phyloP scores from a whole-genome alignment of 2,113 vertebrate species.

The Tenrec ecaudatus region DNA sequence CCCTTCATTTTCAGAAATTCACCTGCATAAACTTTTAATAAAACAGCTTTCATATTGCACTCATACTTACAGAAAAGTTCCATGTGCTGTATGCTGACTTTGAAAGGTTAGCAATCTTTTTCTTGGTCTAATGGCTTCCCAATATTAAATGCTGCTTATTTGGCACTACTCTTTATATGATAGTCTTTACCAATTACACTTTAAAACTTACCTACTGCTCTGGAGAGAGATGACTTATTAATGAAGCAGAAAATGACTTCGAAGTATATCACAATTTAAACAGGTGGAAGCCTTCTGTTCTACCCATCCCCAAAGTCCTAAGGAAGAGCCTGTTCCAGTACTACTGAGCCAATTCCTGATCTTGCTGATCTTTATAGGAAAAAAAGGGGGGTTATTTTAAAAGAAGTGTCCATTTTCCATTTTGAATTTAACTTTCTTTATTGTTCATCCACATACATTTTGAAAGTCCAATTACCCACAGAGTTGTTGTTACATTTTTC shows the following conservation, averaged over 20 bases:
- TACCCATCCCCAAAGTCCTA: slow-evolving; percentile 42
- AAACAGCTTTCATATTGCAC: slow-evolving; percentile 77
- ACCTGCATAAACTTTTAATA: slow-evolving; percentile 71
- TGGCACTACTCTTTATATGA: slow-evolving; percentile 22
- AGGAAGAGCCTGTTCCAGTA: slow-evolving; percentile 55
- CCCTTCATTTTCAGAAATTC: slow-evolving; percentile 47
- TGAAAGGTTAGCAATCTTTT: not conserved
- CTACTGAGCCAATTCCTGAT: slow-evolving; percentile 31
- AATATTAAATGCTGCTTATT: slow-evolving; percentile 68
- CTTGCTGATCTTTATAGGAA: slow-evolving; percentile 21
- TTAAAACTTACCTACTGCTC: not conserved
- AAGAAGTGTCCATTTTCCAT: slow-evolving; percentile 25
- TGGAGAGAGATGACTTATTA: not conserved
- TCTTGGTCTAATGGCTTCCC: slow-evolving; percentile 66
- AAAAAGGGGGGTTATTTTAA: slow-evolving; percentile 36
- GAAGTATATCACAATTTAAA: not conserved
- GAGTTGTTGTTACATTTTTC: slow-evolving; percentile 70
- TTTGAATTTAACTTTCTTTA: slow-evolving; percentile 75
- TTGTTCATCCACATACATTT: slow-evolving; percentile 69
- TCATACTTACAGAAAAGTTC: slow-evolving; percentile 19
- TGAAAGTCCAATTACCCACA: slow-evolving; percentile 52
- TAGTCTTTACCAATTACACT: slow-evolving; percentile 48
- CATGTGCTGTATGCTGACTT: slow-evolving; percentile 59
- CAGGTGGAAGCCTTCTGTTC: slow-evolving; percentile 16
- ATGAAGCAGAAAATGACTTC: not conserved